These are phyloP conservation scores for Myiozetetes cayanensis DNA, from an alignment of 2,113 vertebrate genomes.

Conservation along the genomic window DNA sequence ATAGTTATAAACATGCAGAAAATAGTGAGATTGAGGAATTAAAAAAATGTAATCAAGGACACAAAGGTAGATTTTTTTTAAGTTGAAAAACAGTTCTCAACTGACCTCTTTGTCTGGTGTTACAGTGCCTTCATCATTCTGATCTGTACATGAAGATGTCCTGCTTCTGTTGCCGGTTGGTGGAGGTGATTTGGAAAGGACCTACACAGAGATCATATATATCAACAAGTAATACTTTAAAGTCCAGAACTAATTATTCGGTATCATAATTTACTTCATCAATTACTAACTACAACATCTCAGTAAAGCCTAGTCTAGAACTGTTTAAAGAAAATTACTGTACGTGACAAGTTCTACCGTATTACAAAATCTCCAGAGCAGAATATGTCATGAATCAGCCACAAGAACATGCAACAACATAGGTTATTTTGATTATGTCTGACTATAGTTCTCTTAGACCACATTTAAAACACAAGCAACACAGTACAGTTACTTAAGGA, in stretches of 20 bases:
- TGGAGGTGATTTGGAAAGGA: slow-evolving; percentile 21
- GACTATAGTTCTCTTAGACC: neutral
- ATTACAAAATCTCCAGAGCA: neutral
- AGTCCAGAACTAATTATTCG: neutral
- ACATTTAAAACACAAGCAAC: neutral
- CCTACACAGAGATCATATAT: slow-evolving; percentile 49
- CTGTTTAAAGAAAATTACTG: neutral
- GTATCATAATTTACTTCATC: neutral
- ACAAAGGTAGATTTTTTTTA: neutral
- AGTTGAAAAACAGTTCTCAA: neutral
- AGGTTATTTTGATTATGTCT: neutral
- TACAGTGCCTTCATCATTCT: slow-evolving; percentile 74
- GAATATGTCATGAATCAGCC: neutral
- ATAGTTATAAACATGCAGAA: neutral
- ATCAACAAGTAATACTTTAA: neutral
- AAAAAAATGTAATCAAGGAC: neutral
- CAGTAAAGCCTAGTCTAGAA: neutral
- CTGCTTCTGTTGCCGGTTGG: slow-evolving; percentile 54
- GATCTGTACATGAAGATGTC: slow-evolving; percentile 71
- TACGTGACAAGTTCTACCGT: neutral
- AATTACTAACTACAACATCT: neutral
- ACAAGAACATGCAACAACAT: neutral
- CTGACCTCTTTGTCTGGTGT: slow-evolving; percentile 88
- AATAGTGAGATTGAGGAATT: neutral
- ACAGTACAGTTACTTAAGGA: neutral